Evolutionary conservation across 2,888 invertebrate species (phyloP), one percentile per base, ranked within the genome.

Genomic region (Theristus sp.): DNA sequence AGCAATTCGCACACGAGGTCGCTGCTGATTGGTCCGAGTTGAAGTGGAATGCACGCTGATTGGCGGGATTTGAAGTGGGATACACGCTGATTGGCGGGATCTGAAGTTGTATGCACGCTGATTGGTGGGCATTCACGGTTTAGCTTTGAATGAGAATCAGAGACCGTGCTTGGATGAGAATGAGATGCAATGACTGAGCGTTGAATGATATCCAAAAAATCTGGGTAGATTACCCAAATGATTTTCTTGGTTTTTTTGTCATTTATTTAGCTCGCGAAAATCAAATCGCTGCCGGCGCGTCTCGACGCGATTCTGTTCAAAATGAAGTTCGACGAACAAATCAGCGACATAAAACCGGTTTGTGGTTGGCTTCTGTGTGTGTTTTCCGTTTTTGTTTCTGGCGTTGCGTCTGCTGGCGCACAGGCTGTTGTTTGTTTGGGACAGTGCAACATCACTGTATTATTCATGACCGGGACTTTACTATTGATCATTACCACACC

Each of bases 291-390:
- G 13, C 79, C 24, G 1, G 61, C 93, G 0, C 79, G 94, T 38
- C 76, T 96, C 60, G 84, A 88, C 70, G 89, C 90, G 62, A 80
- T 96, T 60, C 85, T 87, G 68, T 94, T 96, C 75, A 85, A 87
- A 74, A 82, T 89, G 68, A 85, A 84, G 65, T 89, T 89, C 71
- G 78, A 82, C 0, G 96, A 96, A 75, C 81, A 87, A 74, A 83
- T 94, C 46, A 81, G 82, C 52, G 89, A 89, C 71, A 82, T 87
- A 31, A 89, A 89, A 77, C 89, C 89, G 64, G 86, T 86, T 69
- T 80, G 83, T 79, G n/a, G n/a, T n/a, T n/a, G n/a, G n/a, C n/a
- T n/a, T n/a, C n/a, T n/a, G n/a, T n/a, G n/a, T n/a, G n/a, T n/a
- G n/a, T n/a, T n/a, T n/a, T n/a, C n/a, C n/a, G n/a, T n/a, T 38